A percentile compares a stretch with the other conserved stretches of the same genome.
phyloP scores from a whole-genome alignment of 2,113 vertebrate genomes.

The Anser brachyrhynchus region DNA sequence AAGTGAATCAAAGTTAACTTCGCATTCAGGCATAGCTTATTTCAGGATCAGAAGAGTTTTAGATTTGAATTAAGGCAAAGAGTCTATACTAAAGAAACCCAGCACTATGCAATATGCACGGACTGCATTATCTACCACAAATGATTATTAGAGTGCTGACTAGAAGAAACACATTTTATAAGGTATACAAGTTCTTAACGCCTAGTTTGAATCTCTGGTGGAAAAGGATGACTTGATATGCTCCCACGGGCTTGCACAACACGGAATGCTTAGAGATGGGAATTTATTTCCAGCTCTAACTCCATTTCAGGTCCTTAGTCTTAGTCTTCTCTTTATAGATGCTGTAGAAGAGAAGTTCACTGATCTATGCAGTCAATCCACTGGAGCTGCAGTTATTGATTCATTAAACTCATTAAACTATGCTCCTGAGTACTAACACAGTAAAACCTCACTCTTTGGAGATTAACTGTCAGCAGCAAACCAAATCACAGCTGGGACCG shows the following conservation, averaged over 20 bases:
- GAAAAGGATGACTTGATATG: not conserved
- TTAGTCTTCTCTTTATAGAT: not conserved
- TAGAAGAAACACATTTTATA: not conserved
- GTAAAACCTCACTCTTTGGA: not conserved
- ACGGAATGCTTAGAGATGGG: not conserved
- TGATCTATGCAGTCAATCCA: not conserved
- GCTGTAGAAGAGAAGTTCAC: not conserved
- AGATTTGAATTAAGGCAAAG: not conserved
- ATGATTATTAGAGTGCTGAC: not conserved
- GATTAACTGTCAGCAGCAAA: constrained; percentile 1
- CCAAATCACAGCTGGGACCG: not conserved
- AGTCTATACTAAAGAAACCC: not conserved
- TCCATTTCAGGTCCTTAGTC: not conserved
- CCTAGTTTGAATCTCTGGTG: not conserved
- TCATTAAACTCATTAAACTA: constrained; percentile 37
- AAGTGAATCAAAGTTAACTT: not conserved
- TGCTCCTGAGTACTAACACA: not conserved
- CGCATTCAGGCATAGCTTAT: not conserved
- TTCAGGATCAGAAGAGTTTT: not conserved
- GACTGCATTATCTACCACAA: not conserved
- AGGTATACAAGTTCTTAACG: not conserved
- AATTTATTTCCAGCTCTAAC: not conserved
- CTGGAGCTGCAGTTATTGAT: constrained; percentile 17
- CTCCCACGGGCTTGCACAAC: not conserved
- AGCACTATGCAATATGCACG: not conserved